Evolutionary conservation across 2,797 vertebrate species (phyloP).

Genomic region (Eutrigla gurnardus): DNA sequence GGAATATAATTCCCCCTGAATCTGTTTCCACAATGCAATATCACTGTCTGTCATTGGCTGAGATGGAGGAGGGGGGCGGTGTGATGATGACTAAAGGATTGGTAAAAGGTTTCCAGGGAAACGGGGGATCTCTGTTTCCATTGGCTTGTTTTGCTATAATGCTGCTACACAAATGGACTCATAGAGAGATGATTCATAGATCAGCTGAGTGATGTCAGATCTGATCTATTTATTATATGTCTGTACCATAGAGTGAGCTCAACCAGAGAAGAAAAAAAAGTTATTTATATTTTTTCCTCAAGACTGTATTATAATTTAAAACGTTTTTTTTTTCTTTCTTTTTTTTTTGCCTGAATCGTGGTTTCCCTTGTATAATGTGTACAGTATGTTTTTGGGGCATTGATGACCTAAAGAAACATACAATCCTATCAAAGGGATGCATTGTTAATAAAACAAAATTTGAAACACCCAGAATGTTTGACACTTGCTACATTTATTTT

Average conservation of each 20-base stretch:
- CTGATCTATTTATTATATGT: slow-evolving; percentile 97
- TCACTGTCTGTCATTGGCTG: slow-evolving; percentile 75
- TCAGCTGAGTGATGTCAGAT: slow-evolving; percentile 93
- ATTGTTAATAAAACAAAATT: slow-evolving; percentile 96
- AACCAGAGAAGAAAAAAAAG: slow-evolving; percentile 88
- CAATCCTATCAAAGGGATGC: slow-evolving; percentile 96
- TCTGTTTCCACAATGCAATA: slow-evolving; percentile 84
- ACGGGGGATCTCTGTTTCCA: slow-evolving; percentile 76
- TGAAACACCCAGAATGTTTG: slow-evolving; percentile 64
- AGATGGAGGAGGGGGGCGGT: slow-evolving; percentile 40
- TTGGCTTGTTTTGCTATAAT: slow-evolving; percentile 87
- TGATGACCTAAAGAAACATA: slow-evolving; percentile 91
- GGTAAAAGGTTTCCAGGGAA: slow-evolving; percentile 79
- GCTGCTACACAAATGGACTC: slow-evolving; percentile 96
- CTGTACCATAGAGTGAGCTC: slow-evolving; percentile 94
- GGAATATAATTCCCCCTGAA: slow-evolving; percentile 66
- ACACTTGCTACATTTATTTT: not conserved
- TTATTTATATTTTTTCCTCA: slow-evolving; percentile 99
- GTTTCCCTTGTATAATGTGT: slow-evolving; percentile 94
- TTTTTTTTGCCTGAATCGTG: slow-evolving; percentile 88
- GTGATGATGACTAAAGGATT: slow-evolving; percentile 69
- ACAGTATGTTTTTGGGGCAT: slow-evolving; percentile 94
- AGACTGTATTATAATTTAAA: slow-evolving; percentile 97
- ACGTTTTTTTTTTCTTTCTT: slow-evolving; percentile 88
- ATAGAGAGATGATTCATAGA: slow-evolving; percentile 90